phyloP scores from a whole-genome alignment of 1,140 invertebrate species.

The Samia ricini region DNA sequence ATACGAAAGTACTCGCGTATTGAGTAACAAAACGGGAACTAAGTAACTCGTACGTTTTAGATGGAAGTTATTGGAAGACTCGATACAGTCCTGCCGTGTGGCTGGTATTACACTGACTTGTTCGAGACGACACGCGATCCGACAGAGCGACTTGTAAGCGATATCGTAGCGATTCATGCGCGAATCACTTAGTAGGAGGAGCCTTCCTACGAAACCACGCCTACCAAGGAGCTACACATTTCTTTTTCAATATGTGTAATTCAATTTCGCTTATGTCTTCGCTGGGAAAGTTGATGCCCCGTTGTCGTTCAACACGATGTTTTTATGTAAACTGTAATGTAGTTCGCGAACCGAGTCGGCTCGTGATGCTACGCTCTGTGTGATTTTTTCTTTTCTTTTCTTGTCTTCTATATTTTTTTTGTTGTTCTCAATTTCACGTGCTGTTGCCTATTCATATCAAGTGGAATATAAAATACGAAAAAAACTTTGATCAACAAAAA shows the following conservation, averaged over 20 bases:
- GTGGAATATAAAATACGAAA: conserved; percentile 46
- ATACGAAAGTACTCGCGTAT: conserved; percentile 20
- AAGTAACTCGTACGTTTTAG: conserved; percentile 34
- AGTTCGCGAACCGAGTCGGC: conserved; percentile 68
- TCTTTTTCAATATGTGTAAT: conserved; percentile 78
- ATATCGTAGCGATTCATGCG: conserved; percentile 56
- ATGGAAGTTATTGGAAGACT: conserved; percentile 42
- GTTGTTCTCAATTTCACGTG: conserved; percentile 63
- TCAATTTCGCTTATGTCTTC: conserved; percentile 78
- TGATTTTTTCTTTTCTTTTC: conserved; percentile 60
- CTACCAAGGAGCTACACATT: conserved; percentile 76
- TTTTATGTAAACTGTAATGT: conserved; percentile 77
- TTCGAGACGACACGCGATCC: conserved; percentile 33
- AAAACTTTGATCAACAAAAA: conserved; percentile 17
- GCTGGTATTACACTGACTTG: conserved; percentile 45
- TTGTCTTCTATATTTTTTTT: too few species aligned
- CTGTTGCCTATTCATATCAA: conserved; percentile 56
- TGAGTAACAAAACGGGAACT: conserved; percentile 35
- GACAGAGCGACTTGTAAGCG: conserved; percentile 41
- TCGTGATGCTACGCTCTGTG: conserved; percentile 51
- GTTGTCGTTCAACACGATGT: conserved; percentile 76
- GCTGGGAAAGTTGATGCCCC: conserved; percentile 76
- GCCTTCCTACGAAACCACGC: conserved; percentile 64
- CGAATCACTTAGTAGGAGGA: conserved; percentile 62
- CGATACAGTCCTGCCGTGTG: conserved; percentile 44